Percentiles rank a stretch among this genome's conserved stretches.
These are phyloP conservation scores for Micropterix aruncella DNA, from an alignment of 2,888 invertebrate species.

Conservation along the genomic window DNA sequence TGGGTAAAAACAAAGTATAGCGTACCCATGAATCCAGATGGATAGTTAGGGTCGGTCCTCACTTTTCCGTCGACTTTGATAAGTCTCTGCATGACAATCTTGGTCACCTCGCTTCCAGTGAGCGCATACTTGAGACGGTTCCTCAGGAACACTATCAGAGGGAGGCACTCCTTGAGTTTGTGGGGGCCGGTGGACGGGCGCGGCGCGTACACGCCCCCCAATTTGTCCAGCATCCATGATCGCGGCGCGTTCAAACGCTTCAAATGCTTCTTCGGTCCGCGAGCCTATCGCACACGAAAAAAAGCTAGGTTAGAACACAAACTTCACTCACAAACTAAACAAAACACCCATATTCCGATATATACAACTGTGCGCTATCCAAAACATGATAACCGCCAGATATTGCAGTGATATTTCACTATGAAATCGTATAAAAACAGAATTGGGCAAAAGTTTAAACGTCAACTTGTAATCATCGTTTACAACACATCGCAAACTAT, in stretches of 20 bases:
- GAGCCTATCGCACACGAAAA: no score
- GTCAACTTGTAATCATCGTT: no score
- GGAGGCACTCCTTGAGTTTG: constrained; percentile 92
- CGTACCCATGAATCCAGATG: constrained; percentile 98
- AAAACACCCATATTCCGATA: no score
- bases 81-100: constrained; percentile 95
- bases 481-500: neutral
- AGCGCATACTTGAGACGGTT: constrained; percentile 97
- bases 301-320: no score
- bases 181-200: constrained; percentile 97
- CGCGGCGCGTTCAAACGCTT: constrained; percentile 98
- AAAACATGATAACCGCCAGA: no score
- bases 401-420: no score
- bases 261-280: constrained; percentile 98
- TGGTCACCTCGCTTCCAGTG: constrained; percentile 91
- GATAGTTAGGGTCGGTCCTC: constrained; percentile 93
- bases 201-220: constrained; percentile 96
- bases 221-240: constrained; percentile 99
- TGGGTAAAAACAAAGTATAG: constrained; percentile 12
- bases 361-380: no score
- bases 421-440: no score
- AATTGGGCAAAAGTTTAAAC: no score
- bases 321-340: no score
- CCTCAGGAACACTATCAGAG: constrained; percentile 90
- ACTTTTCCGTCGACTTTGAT: constrained; percentile 98